Evolutionary conservation across 2,113 vertebrate genomes (phyloP), one percentile per base, ranked within the genome.

Genomic region (Ornithorhynchus anatinus): DNA sequence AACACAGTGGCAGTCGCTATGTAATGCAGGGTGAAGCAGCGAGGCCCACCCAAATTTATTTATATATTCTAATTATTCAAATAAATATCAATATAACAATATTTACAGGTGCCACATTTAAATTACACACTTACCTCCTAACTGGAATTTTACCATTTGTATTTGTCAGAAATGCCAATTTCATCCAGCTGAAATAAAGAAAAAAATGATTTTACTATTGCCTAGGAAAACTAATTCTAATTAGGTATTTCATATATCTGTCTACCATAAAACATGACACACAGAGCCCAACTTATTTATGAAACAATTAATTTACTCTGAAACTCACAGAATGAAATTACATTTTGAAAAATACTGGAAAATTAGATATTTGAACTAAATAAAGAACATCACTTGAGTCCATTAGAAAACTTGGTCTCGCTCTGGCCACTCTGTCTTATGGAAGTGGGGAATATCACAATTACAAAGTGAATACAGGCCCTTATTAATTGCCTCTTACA

Each of bases 131-230:
- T 95, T 92, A 99, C 98, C 97, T 97, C 85, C 98, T 92, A 8
- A 99, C 97, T 45, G 97, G 98, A 84, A 99, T 99, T 91, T 99
- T 97, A 38, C 96, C 96, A 62, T 94, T 99, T 44, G 96, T 91
- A 44, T 99, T 99, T 67, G 97, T 99, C 80, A 97, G 89, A 90
- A 99, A 99, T 7, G 96, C 96, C 91, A 99, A 89, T 87, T 94
- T 98, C 96, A 99, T 99, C 98, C 98, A 99, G 86, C 98, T 99
- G 80, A 63, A 93, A 77, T 69, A 43, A 69, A 81, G 63, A 73
- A 75, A 42, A 20, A 77, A 73, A 71, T 44, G n/a, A n/a, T 47
- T 51, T 87, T 17, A 82, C 45, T 60, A 14, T 27, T 36, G 69
- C 43, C 47, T 20, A 23, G 22, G 27, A 47, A 10, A 14, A 53